Evolutionary conservation across 1,140 invertebrate genomes (phyloP).

Genomic region (Hylyphantes graminicola): DNA sequence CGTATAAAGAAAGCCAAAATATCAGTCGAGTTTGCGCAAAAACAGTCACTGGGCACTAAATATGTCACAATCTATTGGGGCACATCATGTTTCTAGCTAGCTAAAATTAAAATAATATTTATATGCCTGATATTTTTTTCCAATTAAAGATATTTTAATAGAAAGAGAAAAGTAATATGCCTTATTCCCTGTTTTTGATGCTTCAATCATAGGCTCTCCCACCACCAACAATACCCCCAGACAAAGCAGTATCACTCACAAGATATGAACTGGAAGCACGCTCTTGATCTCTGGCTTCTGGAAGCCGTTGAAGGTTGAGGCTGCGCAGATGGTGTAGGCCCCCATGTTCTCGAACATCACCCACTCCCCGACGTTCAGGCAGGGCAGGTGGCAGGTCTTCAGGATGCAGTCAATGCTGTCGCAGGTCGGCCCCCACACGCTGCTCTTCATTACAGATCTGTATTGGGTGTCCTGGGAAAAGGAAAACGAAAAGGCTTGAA

Average conservation of each 20-base stretch:
- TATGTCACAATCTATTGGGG: too few species aligned
- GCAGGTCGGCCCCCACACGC: conserved; percentile 72
- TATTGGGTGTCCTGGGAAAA: conserved; percentile 20
- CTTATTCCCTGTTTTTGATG: too few species aligned
- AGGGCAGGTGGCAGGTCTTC: conserved; percentile 65
- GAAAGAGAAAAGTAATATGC: too few species aligned
- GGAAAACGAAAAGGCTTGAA: not conserved
- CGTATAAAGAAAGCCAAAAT: too few species aligned
- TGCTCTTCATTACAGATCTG: conserved; percentile 35
- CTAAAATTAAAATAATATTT: too few species aligned
- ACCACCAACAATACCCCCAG: too few species aligned
- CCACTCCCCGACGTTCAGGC: conserved; percentile 70
- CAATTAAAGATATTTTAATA: too few species aligned
- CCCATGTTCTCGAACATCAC: conserved; percentile 71
- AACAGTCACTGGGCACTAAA: too few species aligned
- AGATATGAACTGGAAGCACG: conserved; percentile 62
- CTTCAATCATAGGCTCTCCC: too few species aligned
- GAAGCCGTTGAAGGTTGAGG: conserved; percentile 72
- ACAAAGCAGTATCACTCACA: conserved; percentile 57
- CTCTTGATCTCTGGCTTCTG: conserved; percentile 69
- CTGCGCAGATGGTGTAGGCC: conserved; percentile 71
- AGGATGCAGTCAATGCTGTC: conserved; percentile 70
- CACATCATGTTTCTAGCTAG: too few species aligned
- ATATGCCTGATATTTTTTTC: too few species aligned
- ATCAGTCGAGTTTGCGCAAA: too few species aligned